phyloP scores from a whole-genome alignment of 2,797 vertebrate species.

The Numenius phaeopus region DNA sequence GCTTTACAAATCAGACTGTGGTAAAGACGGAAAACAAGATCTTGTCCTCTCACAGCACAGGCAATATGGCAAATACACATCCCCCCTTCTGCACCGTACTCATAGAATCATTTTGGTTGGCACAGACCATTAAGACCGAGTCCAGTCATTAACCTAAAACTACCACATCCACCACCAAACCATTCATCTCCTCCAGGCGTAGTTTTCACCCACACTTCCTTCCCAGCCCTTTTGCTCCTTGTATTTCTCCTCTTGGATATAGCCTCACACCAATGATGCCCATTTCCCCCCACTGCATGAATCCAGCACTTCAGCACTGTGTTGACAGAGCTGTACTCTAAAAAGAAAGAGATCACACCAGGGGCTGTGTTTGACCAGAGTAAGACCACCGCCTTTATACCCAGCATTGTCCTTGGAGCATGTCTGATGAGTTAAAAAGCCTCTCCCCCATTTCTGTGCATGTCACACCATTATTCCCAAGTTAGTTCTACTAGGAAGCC shows the following conservation, averaged over 20 bases:
- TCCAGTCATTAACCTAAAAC: not conserved
- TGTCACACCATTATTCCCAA: not conserved
- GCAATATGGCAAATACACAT: not conserved
- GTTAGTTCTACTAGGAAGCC: not conserved
- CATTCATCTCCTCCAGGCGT: not conserved
- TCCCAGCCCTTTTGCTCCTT: not conserved
- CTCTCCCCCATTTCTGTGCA: not conserved
- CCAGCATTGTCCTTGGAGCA: not conserved
- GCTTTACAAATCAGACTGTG: accelerated
- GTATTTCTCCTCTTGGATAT: not conserved
- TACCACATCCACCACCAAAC: not conserved
- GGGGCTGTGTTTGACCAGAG: not conserved
- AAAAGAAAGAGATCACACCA: not conserved
- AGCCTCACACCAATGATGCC: not conserved
- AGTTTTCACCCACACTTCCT: not conserved
- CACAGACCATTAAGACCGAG: not conserved
- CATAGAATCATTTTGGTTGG: not conserved
- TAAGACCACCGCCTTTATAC: not conserved
- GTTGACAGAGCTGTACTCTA: not conserved
- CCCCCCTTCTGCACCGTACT: not conserved
- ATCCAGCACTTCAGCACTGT: not conserved
- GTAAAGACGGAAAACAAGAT: not conserved
- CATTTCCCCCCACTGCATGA: accelerated
- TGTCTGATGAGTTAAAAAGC: not conserved
- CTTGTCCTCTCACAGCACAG: not conserved